phyloP scores from a whole-genome alignment of 1,140 invertebrate species.

The Philaenus spumarius region DNA sequence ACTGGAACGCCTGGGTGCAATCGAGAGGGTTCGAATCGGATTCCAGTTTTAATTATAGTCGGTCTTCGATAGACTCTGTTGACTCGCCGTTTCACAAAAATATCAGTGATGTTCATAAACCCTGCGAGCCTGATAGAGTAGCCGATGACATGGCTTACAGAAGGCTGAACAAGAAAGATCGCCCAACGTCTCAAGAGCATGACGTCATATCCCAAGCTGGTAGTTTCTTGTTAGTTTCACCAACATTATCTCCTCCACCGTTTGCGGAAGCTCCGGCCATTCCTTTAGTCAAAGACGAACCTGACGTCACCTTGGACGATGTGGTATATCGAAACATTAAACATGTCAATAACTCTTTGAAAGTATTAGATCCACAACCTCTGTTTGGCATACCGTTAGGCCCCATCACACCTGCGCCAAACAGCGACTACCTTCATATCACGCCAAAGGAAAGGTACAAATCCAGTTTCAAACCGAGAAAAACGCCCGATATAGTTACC shows the following conservation, averaged over 20 bases:
- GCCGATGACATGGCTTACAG: slow-evolving; percentile 76
- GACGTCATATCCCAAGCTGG: slow-evolving; percentile 55
- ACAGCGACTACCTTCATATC: slow-evolving; percentile 76
- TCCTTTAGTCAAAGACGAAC: slow-evolving; percentile 44
- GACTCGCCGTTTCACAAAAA: background rate
- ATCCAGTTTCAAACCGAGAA: slow-evolving; percentile 54
- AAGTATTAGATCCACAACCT: slow-evolving; percentile 70
- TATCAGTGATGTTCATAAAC: no score
- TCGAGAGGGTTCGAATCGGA: slow-evolving; percentile 17
- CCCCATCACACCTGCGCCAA: slow-evolving; percentile 63
- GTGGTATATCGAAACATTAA: slow-evolving; percentile 72
- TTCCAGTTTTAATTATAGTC: slow-evolving; percentile 14
- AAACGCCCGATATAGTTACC: slow-evolving; percentile 71
- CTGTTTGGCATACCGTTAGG: slow-evolving; percentile 84
- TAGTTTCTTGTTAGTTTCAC: slow-evolving; percentile 65
- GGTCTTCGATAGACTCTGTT: background rate
- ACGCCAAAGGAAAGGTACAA: slow-evolving; percentile 50
- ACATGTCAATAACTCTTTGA: slow-evolving; percentile 63
- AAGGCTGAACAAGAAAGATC: slow-evolving; percentile 47
- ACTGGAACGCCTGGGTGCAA: background rate
- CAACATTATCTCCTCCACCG: slow-evolving; percentile 44
- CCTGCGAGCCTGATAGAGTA: slow-evolving; percentile 49
- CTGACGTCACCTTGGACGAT: slow-evolving; percentile 76
- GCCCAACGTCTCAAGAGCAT: slow-evolving; percentile 36
- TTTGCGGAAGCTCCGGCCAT: slow-evolving; percentile 24